Evolutionary conservation across 2,113 vertebrate species (phyloP).

Genomic region (Acanthochromis polyacanthus): DNA sequence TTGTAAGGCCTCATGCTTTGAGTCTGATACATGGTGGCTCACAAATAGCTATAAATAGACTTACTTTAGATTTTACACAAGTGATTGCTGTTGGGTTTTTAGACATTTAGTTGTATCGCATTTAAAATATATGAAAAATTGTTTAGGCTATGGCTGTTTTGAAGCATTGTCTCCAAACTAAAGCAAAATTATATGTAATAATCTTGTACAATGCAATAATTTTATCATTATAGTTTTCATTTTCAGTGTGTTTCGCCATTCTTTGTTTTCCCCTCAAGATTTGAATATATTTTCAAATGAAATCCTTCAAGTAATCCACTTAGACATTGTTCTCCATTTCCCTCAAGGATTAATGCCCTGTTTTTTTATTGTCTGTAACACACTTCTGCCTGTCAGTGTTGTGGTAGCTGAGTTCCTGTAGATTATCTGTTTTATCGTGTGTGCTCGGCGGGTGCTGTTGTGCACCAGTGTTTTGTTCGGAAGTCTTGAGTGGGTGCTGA

Average conservation of each 20-base stretch:
- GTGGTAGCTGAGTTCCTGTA: slow-evolving; percentile 43
- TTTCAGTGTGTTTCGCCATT: not conserved
- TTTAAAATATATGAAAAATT: not conserved
- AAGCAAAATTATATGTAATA: slow-evolving; percentile 9
- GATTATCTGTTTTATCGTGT: slow-evolving; percentile 65
- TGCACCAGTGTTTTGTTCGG: slow-evolving; percentile 73
- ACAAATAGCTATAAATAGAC: slow-evolving; percentile 49
- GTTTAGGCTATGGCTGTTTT: not conserved
- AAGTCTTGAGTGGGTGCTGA: slow-evolving; percentile 81
- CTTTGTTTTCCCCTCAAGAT: slow-evolving; percentile 25
- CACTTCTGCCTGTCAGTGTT: slow-evolving; percentile 38
- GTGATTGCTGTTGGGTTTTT: not conserved
- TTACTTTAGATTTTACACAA: slow-evolving; percentile 21
- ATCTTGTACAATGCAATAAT: slow-evolving; percentile 30
- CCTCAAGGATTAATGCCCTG: slow-evolving; percentile 55
- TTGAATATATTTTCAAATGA: slow-evolving; percentile 37
- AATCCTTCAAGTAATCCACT: slow-evolving; percentile 59
- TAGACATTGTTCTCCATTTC: slow-evolving; percentile 59
- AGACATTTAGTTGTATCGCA: slow-evolving; percentile 12
- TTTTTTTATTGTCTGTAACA: slow-evolving; percentile 55
- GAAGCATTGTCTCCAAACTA: slow-evolving; percentile 14
- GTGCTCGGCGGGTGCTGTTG: slow-evolving; percentile 59
- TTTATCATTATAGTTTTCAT: slow-evolving; percentile 12
- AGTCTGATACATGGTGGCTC: slow-evolving; percentile 27
- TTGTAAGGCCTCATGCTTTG: slow-evolving; percentile 23